Evolutionary conservation across 2,797 vertebrate genomes (phyloP), one percentile per base, ranked within the genome.

Genomic region (Enteromius radiatus): DNA sequence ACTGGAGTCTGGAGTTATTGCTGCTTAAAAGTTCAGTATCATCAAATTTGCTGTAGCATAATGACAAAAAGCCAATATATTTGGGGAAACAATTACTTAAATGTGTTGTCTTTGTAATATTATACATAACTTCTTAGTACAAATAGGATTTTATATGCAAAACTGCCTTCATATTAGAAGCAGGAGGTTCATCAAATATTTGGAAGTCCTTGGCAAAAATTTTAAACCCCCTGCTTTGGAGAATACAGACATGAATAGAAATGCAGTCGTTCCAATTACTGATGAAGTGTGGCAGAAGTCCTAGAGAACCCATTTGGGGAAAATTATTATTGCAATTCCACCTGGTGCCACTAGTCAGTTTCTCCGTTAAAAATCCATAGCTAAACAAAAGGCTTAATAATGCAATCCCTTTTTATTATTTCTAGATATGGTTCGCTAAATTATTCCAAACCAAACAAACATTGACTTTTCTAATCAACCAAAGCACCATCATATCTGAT

Each of bases 401-500:
- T 49, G 31, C 23, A 56, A 26, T 26, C 19, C 8, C 43, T 70
- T 49, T 23, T 2, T 38, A 26, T 23, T 81, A 87, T 52, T 65
- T 26, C n/a, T 54, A 54, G 15, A 80, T 87, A 84, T 70, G 61
- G 26, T 14, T 87, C 84, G 84, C 82, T 83, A 82, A 88, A 89
- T 90, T 65, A 84, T 84, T 87, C 52, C 23, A 85, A 84, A 87
- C 85, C 84, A 88, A 89, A 71, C 89, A 84, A 73, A 86, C 49
- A 92, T 87, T 86, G 86, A 84, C 77, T 61, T 85, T 79, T 90
- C 81, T 59, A 76, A 82, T 84, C 56, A 86, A 78, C 52, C 38
- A 80, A 83, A 88, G 91, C 90, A 90, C 91, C 88, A 90, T 84
- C 84, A 31, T 59, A 75, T 73, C 76, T 85, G 73, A 84, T 68